These are phyloP conservation scores for Sebastes cheni DNA, from an alignment of 2,797 vertebrate species.

Conservation along the genomic window DNA sequence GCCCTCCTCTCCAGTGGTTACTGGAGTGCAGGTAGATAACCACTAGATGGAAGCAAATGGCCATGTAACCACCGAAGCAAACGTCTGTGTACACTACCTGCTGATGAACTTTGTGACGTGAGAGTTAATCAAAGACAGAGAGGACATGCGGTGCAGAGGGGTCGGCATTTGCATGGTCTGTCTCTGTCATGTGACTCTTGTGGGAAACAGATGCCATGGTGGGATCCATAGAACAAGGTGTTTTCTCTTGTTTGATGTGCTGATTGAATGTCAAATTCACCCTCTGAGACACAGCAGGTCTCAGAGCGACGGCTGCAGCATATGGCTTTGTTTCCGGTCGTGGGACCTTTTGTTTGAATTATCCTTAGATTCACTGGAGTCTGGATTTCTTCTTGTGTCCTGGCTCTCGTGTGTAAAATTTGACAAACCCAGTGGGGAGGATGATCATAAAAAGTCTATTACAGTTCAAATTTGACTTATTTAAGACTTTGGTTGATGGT, in stretches of 20 bases:
- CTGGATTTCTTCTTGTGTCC: neutral
- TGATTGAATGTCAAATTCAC: neutral
- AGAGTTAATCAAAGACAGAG: neutral
- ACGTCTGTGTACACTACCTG: neutral
- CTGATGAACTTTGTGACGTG: neutral
- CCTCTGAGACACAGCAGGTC: neutral
- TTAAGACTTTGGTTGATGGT: neutral
- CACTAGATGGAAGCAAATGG: conserved; percentile 55
- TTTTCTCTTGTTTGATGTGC: conserved; percentile 1
- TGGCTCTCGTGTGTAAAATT: neutral
- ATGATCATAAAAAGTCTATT: neutral
- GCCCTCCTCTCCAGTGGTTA: neutral
- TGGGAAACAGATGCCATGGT: neutral
- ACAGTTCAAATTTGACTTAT: neutral
- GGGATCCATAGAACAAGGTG: neutral
- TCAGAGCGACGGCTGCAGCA: neutral
- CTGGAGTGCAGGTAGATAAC: neutral
- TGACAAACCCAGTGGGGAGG: neutral
- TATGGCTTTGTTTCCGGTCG: neutral
- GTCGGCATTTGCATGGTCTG: neutral
- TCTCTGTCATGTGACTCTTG: neutral
- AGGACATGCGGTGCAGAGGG: conserved; percentile 2
- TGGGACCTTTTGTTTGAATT: neutral
- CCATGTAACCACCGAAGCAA: neutral
- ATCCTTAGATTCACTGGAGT: neutral